A percentile compares a stretch with the other conserved stretches of the same genome.
These are phyloP conservation scores for Yoshiicerus persimilis DNA, from an alignment of 1,140 invertebrate genomes.

Conservation along the genomic window DNA sequence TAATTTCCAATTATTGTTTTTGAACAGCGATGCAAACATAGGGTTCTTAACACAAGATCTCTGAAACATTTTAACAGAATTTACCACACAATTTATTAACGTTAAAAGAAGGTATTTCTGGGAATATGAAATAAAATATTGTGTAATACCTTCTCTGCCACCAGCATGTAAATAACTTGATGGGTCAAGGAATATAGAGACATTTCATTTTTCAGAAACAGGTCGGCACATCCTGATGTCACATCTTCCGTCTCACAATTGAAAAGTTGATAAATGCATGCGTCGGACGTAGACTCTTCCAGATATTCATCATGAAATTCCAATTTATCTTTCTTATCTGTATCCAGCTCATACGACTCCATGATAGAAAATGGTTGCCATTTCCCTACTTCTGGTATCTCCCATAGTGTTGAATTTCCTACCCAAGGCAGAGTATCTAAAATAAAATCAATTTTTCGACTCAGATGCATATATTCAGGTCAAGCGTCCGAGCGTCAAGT, in stretches of 20 bases:
- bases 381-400: not conserved
- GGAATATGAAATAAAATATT: no score
- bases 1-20: not conserved
- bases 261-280: slow-evolving; percentile 24
- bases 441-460: not conserved
- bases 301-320: slow-evolving; percentile 16
- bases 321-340: not conserved
- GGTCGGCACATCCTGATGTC: not conserved
- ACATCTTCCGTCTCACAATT: slow-evolving; percentile 6
- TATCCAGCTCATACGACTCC: not conserved
- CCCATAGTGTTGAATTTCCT: not conserved
- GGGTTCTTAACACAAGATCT: not conserved
- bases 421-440: slow-evolving; percentile 31
- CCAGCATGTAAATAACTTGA: slow-evolving; percentile 32
- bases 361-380: slow-evolving; percentile 15
- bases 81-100: not conserved
- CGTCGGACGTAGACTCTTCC: slow-evolving; percentile 3
- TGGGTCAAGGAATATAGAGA: slow-evolving; percentile 33
- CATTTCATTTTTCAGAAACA: slow-evolving; percentile 6
- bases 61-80: not conserved
- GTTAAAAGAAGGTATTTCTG: no score
- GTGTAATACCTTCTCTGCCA: slow-evolving; percentile 31
- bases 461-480: not conserved
- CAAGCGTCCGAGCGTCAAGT: not conserved
- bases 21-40: not conserved